Evolutionary conservation across 2,797 vertebrate species (phyloP).

Genomic region (Morus bassanus): DNA sequence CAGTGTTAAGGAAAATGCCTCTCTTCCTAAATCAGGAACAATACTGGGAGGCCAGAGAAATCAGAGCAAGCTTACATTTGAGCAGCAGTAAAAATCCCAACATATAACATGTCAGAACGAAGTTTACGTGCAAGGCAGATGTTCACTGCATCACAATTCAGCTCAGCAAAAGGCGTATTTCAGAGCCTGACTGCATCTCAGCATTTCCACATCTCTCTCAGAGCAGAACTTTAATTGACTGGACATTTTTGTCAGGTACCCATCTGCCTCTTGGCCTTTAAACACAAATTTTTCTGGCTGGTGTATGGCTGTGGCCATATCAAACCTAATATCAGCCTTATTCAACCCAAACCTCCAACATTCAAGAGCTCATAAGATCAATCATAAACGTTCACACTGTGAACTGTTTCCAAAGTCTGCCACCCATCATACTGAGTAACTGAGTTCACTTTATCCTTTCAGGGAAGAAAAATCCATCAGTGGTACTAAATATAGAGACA

Average conservation of each 20-base stretch:
- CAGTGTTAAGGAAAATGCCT: not conserved
- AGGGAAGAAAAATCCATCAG: slow-evolving; percentile 42
- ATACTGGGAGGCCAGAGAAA: not conserved
- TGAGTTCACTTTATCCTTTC: slow-evolving; percentile 23
- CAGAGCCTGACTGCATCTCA: not conserved
- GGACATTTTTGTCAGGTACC: not conserved
- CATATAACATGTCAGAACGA: not conserved
- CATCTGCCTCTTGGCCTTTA: not conserved
- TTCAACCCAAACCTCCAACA: not conserved
- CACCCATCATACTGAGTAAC: slow-evolving; percentile 4
- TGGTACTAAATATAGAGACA: slow-evolving; percentile 33
- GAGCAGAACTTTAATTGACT: not conserved
- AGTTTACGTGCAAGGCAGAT: not conserved
- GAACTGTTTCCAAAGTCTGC: slow-evolving; percentile 12
- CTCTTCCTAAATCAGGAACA: not conserved
- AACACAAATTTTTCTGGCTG: not conserved
- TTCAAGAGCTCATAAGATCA: not conserved
- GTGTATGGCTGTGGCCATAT: not conserved
- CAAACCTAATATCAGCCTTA: not conserved
- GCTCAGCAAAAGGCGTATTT: not conserved
- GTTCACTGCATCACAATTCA: not conserved
- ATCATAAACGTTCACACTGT: not conserved
- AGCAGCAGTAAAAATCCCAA: not conserved
- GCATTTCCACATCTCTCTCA: not conserved
- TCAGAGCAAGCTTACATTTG: not conserved